phyloP scores from a whole-genome alignment of 2,888 invertebrate genomes.

The Anaspis maculata region DNA sequence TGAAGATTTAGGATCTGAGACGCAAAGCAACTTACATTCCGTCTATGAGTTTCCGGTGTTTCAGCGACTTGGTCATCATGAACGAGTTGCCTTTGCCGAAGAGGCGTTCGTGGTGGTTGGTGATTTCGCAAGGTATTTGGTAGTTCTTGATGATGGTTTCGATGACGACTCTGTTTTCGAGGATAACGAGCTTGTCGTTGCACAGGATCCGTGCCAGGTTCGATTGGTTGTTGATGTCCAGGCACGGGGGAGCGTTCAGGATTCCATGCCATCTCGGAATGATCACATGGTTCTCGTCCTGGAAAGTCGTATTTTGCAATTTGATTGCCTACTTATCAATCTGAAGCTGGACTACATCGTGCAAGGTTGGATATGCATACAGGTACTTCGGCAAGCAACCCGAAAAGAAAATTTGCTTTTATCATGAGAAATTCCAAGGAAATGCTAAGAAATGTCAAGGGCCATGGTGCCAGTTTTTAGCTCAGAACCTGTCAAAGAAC shows the following conservation, averaged over 20 bases:
- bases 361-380: too few relatives aligned
- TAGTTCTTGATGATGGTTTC: slow-evolving; percentile 22
- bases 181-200: slow-evolving; percentile 31
- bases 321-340: too few relatives aligned
- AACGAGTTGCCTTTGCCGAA: slow-evolving; percentile 27
- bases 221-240: slow-evolving; percentile 30
- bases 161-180: slow-evolving; percentile 39
- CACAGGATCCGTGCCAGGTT: slow-evolving; percentile 35
- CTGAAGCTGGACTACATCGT: too few relatives aligned
- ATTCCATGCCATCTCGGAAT: slow-evolving; percentile 30
- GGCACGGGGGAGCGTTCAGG: slow-evolving; percentile 36
- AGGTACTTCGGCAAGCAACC: too few relatives aligned
- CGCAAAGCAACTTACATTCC: slow-evolving; percentile 34
- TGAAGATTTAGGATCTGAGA: too few relatives aligned
- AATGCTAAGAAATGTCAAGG: too few relatives aligned
- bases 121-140: slow-evolving; percentile 24
- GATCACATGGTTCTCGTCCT: slow-evolving; percentile 17
- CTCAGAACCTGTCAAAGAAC: too few relatives aligned
- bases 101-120: slow-evolving; percentile 21
- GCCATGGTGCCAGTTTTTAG: too few relatives aligned
- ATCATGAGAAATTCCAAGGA: too few relatives aligned
- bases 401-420: too few relatives aligned
- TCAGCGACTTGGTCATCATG: slow-evolving; percentile 23
- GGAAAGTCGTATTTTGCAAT: too few relatives aligned
- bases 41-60: slow-evolving; percentile 26